Percentiles rank a stretch among this genome's conserved stretches.
phyloP scores from a whole-genome alignment of 2,113 vertebrate species.

The Garra rufa region DNA sequence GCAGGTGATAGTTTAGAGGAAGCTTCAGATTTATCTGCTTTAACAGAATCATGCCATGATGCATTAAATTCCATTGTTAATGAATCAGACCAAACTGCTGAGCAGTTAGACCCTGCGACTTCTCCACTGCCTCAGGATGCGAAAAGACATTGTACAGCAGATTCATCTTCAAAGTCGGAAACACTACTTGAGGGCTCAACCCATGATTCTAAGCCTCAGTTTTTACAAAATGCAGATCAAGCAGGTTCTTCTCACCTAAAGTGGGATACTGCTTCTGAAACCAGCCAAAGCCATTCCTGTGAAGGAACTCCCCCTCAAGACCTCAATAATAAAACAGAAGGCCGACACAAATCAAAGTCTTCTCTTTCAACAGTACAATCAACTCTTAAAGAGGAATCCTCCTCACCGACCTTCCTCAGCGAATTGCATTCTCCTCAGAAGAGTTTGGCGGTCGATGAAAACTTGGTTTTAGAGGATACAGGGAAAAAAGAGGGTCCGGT shows the following conservation, averaged over 20 bases:
- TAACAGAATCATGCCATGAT: constrained; percentile 55
- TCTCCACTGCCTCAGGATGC: constrained; percentile 51
- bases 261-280: constrained; percentile 29
- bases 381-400: constrained; percentile 60
- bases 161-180: constrained; percentile 36
- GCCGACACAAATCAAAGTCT: constrained; percentile 48
- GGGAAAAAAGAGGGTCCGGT: constrained; percentile 67
- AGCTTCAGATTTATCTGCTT: constrained; percentile 41
- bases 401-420: constrained; percentile 67
- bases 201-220: constrained; percentile 27
- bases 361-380: constrained; percentile 55
- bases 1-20: constrained; percentile 65
- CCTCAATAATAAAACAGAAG: constrained; percentile 52
- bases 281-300: constrained; percentile 48
- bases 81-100: constrained; percentile 57
- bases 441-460: constrained; percentile 20
- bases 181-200: constrained; percentile 47
- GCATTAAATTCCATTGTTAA: constrained; percentile 54
- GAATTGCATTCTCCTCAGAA: constrained; percentile 31
- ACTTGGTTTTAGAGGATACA: constrained; percentile 35
- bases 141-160: constrained; percentile 47
- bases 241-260: constrained; percentile 24
- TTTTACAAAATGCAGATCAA: constrained; percentile 45
- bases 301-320: constrained; percentile 60
- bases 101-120: constrained; percentile 53